Conservation (phyloP, 2,113 vertebrate species). For the Dasyurus viverrinus region DNA sequence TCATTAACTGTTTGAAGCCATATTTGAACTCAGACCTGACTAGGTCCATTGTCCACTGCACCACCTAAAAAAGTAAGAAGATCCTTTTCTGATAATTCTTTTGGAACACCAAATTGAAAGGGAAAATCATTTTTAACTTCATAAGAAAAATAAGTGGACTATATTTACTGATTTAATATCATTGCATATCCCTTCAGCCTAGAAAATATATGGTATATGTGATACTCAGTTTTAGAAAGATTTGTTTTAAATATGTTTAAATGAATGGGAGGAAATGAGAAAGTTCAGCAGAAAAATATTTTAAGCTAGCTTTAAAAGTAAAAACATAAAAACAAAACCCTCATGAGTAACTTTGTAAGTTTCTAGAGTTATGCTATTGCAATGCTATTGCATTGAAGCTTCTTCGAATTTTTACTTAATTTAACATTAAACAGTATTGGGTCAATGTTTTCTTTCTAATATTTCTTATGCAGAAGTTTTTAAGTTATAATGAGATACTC, state of each 20-base stretch:
- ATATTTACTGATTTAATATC: not conserved
- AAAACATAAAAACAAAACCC: not conserved
- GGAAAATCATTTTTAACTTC: not conserved
- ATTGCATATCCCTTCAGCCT: not conserved
- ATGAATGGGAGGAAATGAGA: slow-evolving; percentile 4
- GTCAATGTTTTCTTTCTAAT: not conserved
- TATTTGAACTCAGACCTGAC: too few relatives aligned
- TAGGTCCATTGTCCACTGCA: too few relatives aligned
- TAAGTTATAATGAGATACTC: not conserved
- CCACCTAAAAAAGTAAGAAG: too few relatives aligned
- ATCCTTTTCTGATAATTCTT: too few relatives aligned
- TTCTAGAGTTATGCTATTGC: not conserved
- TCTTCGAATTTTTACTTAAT: not conserved
- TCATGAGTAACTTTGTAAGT: not conserved
- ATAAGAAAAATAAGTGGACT: not conserved
- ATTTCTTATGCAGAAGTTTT: not conserved
- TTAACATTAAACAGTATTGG: not conserved
- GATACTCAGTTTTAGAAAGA: not conserved
- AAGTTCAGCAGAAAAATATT: slow-evolving; percentile 18
- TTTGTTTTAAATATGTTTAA: slow-evolving; percentile 3
- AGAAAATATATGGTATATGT: slow-evolving; percentile 29
- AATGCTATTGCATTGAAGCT: not conserved
- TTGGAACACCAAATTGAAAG: not conserved
- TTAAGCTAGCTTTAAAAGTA: slow-evolving; percentile 8
- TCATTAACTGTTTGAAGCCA: too few relatives aligned